These are phyloP conservation scores for Mnemiopsis leidyi DNA, from an alignment of 37 sponge, comb jelly and placozoan genomes.

Conservation along the genomic window DNA sequence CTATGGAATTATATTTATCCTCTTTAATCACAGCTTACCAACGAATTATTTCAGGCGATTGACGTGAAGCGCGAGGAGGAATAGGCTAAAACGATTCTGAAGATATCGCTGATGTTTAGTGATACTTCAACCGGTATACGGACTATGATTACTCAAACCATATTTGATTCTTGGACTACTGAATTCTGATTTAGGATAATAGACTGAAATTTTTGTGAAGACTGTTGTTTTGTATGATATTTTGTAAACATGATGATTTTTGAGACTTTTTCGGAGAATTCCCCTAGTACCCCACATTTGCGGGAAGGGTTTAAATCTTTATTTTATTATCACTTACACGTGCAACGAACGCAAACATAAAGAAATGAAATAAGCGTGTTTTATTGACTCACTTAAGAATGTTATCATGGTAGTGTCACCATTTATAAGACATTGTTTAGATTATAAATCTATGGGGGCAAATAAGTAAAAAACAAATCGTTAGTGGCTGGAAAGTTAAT, in stretches of 20 bases:
- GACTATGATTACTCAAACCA: not conserved
- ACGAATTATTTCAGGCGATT: not conserved
- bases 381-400: too few relatives aligned
- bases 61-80: not conserved
- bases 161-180: not conserved
- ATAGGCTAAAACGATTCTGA: not conserved
- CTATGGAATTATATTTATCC: too few relatives aligned
- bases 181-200: not conserved
- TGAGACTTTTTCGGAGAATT: not conserved
- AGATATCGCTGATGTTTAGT: not conserved
- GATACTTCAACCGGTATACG: not conserved
- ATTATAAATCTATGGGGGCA: too few relatives aligned
- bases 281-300: not conserved
- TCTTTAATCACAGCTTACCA: too few relatives aligned
- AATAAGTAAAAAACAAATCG: too few relatives aligned
- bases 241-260: not conserved
- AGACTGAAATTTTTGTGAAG: not conserved
- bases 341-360: not conserved
- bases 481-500: too few relatives aligned
- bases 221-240: not conserved
- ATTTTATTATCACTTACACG: not conserved
- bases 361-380: not conserved
- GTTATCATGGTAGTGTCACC: too few relatives aligned
- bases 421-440: too few relatives aligned
- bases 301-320: not conserved